Percentiles rank a stretch among this genome's conserved stretches.
Evolutionary conservation across 2,797 vertebrate genomes (phyloP).

Genomic region (Loriculus beryllinus): DNA sequence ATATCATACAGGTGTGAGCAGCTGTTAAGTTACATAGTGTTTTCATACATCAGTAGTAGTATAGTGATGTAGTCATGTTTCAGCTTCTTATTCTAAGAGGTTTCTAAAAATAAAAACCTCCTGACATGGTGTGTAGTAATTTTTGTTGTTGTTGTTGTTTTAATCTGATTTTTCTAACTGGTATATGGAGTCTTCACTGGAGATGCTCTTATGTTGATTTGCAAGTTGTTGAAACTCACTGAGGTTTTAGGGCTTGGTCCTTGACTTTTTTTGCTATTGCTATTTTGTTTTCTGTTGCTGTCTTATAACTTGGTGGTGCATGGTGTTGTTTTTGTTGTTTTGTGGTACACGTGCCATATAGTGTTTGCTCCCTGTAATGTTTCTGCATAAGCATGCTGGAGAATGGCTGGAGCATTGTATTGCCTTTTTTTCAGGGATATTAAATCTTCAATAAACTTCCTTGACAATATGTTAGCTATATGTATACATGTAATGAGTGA

Average conservation of each 20-base stretch:
- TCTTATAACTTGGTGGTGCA: background rate
- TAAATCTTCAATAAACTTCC: background rate
- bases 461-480: background rate
- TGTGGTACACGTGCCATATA: accelerated
- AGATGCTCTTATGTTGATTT: accelerated
- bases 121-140: background rate
- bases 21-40: background rate
- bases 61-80: background rate
- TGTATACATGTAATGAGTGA: accelerated
- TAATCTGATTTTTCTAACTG: background rate
- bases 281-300: background rate
- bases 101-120: background rate
- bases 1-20: background rate
- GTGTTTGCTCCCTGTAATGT: background rate
- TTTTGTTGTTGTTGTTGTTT: background rate
- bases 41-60: background rate
- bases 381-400: background rate
- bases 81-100: background rate
- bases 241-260: background rate
- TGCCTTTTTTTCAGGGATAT: background rate
- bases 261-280: background rate
- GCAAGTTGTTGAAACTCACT: background rate
- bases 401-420: background rate
- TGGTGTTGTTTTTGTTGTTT: background rate
- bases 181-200: background rate